phyloP scores from a whole-genome alignment of 2,888 invertebrate species.

The Aphidius colemani region DNA sequence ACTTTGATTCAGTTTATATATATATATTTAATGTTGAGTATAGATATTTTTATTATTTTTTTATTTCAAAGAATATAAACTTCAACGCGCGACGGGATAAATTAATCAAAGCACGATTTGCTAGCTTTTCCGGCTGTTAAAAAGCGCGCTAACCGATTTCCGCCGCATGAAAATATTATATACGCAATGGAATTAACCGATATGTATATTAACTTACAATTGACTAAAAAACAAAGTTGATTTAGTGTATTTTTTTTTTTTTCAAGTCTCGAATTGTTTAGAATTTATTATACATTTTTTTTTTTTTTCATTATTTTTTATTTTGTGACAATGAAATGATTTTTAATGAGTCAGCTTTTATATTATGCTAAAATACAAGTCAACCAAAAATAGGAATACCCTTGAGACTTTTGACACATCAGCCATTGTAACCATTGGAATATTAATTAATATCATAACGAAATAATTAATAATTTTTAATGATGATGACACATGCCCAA shows the following conservation, averaged over 20 bases:
- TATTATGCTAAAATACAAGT: slow-evolving; percentile 2
- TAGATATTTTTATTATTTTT: too few relatives aligned
- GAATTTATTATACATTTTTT: neutral
- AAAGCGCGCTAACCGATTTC: slow-evolving; percentile 43
- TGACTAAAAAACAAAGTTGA: neutral
- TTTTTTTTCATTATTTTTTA: too few relatives aligned
- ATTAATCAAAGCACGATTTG: slow-evolving; percentile 45
- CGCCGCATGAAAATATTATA: slow-evolving; percentile 35
- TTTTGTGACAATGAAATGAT: neutral
- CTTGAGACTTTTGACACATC: slow-evolving; percentile 30
- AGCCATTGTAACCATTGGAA: neutral
- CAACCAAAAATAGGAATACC: slow-evolving; percentile 30
- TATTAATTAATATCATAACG: slow-evolving; percentile 22
- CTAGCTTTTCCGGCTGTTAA: slow-evolving; percentile 45
- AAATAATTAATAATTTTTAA: slow-evolving; percentile 30
- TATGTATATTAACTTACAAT: slow-evolving; percentile 13
- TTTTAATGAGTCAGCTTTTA: neutral
- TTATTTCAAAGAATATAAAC: too few relatives aligned
- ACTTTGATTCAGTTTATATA: too few relatives aligned
- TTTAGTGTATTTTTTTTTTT: neutral
- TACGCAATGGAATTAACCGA: slow-evolving; percentile 30
- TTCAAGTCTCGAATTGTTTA: neutral
- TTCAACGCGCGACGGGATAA: slow-evolving; percentile 34
- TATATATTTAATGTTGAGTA: too few relatives aligned
- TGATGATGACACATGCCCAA: neutral